These are phyloP conservation scores for Siniperca knerii DNA, from an alignment of 2,113 vertebrate genomes.

Conservation along the genomic window DNA sequence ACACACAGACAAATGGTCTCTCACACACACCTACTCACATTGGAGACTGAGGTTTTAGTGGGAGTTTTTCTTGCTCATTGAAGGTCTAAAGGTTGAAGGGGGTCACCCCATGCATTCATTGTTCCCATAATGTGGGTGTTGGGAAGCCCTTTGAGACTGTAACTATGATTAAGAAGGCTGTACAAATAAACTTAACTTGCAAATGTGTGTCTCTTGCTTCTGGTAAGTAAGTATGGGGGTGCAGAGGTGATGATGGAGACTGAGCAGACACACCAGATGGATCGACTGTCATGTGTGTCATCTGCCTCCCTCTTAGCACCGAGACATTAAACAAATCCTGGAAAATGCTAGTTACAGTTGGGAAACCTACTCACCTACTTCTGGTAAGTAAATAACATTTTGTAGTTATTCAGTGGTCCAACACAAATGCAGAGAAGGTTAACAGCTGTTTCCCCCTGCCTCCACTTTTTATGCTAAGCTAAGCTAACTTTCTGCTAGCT, in stretches of 20 bases:
- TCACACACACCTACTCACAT: constrained; percentile 32
- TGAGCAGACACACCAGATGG: constrained; percentile 39
- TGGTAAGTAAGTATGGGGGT: constrained; percentile 17
- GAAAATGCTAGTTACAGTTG: background rate
- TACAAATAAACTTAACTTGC: constrained; percentile 40
- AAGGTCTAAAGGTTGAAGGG: constrained; percentile 46
- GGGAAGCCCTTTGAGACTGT: constrained; percentile 45
- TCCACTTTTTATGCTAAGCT: background rate
- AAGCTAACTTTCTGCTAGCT: background rate
- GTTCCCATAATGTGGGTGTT: constrained; percentile 39
- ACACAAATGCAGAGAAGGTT: background rate
- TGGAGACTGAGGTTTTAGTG: constrained; percentile 32
- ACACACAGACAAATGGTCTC: background rate
- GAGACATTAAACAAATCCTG: background rate
- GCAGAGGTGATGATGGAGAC: constrained; percentile 18
- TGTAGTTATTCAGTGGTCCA: background rate
- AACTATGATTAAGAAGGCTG: constrained; percentile 41
- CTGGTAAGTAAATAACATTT: background rate
- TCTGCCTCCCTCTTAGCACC: constrained; percentile 11
- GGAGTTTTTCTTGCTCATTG: constrained; percentile 58
- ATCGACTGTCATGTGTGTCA: constrained; percentile 8
- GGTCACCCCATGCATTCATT: constrained; percentile 52
- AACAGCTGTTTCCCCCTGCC: background rate
- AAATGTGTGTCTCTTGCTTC: constrained; percentile 28
- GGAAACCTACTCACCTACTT: no score